Base-by-base conservation (phyloP, 2,888 invertebrate species). In the Morinoia aosen region DNA sequence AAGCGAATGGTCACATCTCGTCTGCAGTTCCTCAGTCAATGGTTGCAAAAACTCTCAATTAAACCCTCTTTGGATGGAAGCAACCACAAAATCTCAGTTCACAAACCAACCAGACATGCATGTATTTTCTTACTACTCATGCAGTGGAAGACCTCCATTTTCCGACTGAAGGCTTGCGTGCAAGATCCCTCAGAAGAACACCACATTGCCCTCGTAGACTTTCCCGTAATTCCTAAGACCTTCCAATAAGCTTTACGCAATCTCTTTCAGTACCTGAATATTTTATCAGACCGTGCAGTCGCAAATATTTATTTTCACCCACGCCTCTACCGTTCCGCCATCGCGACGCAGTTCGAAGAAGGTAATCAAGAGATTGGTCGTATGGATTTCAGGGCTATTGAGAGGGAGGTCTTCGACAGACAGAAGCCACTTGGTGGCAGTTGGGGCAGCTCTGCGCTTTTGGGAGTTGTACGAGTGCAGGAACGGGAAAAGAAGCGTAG, bases 311-410 rank as follows among this genome's bases (percentile, higher is more conserved):
- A 33, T 76, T 19, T 33, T 76, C 25, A 33, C 25, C 76, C 0
- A 76, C 16, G 76, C 25, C 76, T 8, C 76, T 76, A 25, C 76
- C 76, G 76, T 76, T 76, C 16, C 76, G 33, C 76, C 33, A 76
- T 76, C 33, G 76, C 76, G 76, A 76, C 76, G 76, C 76, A 76
- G 76, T 33, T 14, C 76, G 76, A 33, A 76, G 76, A 76, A 76
- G 76, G 76, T 76, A 76, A 76, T 76, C 76, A 76, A 76, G 33
- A 76, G 76, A 76, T 76, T 76, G 76, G 76, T 76, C 76, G 76
- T 76, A 76, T 76, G 76, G 76, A 76, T 76, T 76, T 33, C 76
- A 76, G 76, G 33, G 76, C 33, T 33, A 76, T 76, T 33, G 76
- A 76, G 76, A 33, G 33, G 76, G 25, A 25, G 33, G 76, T 76